Evolutionary conservation across 2,888 invertebrate species (phyloP).

Genomic region (Melipona bicolor): DNA sequence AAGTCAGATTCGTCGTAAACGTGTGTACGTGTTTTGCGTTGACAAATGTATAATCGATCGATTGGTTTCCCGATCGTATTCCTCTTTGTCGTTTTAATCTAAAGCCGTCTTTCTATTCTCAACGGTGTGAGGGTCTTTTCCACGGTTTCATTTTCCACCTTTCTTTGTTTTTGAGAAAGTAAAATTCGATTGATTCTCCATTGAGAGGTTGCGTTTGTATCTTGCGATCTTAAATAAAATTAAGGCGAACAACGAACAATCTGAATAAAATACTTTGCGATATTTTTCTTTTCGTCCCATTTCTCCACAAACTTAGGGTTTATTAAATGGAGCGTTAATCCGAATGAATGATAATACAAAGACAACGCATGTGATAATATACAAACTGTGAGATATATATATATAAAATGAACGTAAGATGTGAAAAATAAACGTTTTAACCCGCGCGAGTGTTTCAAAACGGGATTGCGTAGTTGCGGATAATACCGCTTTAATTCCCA

Average conservation of each 20-base stretch:
- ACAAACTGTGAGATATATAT: neutral
- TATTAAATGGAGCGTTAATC: too few species aligned
- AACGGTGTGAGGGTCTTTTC: neutral
- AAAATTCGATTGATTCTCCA: neutral
- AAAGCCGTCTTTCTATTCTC: neutral
- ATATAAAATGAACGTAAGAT: neutral
- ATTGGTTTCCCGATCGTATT: neutral
- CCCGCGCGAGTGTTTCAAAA: neutral
- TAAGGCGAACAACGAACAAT: neutral
- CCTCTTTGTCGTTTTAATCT: neutral
- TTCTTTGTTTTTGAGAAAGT: neutral
- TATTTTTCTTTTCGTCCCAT: neutral
- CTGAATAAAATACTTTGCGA: neutral
- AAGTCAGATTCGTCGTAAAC: neutral
- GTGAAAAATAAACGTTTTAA: neutral
- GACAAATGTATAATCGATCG: neutral
- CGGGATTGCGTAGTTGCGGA: neutral
- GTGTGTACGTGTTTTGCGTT: neutral
- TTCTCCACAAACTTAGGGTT: neutral
- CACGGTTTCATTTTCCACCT: neutral
- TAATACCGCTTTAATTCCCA: neutral
- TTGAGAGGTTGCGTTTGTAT: neutral
- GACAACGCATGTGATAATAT: neutral
- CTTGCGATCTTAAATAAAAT: neutral
- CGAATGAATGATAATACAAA: too few species aligned